Evolutionary conservation across 2,888 invertebrate species (phyloP), one percentile per base, ranked within the genome.

Genomic region (Dichetophora obliterata): DNA sequence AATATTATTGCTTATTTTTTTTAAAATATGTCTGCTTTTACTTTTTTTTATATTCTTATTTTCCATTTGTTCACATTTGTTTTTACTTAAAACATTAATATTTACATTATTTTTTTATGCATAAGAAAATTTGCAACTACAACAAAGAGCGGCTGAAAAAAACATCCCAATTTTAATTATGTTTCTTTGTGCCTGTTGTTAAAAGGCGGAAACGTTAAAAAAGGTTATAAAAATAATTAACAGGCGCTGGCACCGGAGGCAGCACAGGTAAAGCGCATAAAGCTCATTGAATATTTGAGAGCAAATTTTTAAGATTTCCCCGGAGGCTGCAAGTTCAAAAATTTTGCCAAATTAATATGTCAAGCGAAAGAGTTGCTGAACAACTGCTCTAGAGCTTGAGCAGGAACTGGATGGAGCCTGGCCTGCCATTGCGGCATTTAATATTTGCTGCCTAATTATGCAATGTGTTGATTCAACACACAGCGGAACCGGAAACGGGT

Each of bases 291-390:
- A 74, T 74, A 74, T 74, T 74, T 65, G 54, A 66, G 43, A 11
- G 74, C 54, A 74, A 74, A 22, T 37, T 74, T 74, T 74, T 74
- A 74, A 82, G 80, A 82, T 82, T 82, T 82, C 82, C 82, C 82
- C 79, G 73, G 82, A 78, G 82, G 82, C 66, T 68, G 61, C 16
- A 78, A 75, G 80, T 74, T 76, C 75, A 80, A 77, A 79, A 77
- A 77, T 75, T 65, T 72, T 71, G 77, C 77, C 78, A 82, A 82
- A 82, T 82, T 82, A 82, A 82, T 81, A 82, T 82, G 82, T 82
- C 82, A 82, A 82, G 80, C 81, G 78, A 81, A 66, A 74, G 74
- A 72, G 72, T 72, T 72, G 37, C 59, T 11, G 34, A 43, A 43
- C 43, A 14, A 43, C 43, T 43, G 43, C 43, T 43, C 43, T 11